Conservation (phyloP, 2,113 vertebrate species). For the Elaphurus davidianus region DNA sequence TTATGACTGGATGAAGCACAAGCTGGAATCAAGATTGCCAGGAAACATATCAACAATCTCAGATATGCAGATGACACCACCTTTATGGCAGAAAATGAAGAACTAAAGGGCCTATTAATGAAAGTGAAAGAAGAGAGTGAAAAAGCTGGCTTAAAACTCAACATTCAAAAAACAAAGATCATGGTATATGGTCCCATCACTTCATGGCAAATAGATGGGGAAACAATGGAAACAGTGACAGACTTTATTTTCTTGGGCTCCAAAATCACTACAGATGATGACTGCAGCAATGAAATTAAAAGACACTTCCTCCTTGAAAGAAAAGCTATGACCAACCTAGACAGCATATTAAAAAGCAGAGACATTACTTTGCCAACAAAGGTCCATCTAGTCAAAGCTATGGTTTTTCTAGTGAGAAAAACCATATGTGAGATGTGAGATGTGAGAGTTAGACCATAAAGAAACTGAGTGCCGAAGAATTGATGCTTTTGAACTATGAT, state of each 20-base stretch:
- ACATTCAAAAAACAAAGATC: not conserved
- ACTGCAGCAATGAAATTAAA: not conserved
- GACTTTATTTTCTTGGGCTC: not conserved
- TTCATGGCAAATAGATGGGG: not conserved
- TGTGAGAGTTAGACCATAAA: not conserved
- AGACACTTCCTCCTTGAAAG: not conserved
- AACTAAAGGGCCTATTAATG: too few species aligned
- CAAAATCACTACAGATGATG: not conserved
- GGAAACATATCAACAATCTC: not conserved
- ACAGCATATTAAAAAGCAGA: not conserved
- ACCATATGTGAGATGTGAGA: not conserved
- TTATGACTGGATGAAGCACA: not conserved
- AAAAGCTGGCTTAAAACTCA: not conserved
- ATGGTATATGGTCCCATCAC: not conserved
- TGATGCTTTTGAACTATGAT: not conserved
- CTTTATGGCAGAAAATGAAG: not conserved
- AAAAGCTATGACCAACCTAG: not conserved
- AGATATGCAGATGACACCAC: not conserved
- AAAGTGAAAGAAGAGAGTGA: not conserved
- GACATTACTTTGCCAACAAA: not conserved
- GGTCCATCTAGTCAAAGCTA: not conserved
- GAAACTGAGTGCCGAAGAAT: not conserved
- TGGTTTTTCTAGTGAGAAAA: not conserved
- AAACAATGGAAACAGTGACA: not conserved
- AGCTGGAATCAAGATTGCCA: not conserved